These are phyloP conservation scores for Chelonia mydas DNA, from an alignment of 2,797 vertebrate species.

Conservation along the genomic window DNA sequence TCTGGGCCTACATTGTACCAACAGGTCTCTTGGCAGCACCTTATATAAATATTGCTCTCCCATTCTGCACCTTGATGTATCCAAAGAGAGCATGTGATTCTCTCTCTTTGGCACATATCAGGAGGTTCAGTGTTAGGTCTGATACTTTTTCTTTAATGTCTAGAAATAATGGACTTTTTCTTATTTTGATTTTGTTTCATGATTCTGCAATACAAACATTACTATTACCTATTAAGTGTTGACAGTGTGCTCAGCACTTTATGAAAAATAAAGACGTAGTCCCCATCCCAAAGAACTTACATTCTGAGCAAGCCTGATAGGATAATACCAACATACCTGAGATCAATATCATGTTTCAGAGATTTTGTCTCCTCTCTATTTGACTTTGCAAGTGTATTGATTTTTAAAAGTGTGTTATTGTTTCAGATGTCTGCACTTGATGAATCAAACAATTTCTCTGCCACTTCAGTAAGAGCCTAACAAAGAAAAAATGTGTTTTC, in stretches of 20 bases:
- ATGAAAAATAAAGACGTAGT: neutral
- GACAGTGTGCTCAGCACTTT: neutral
- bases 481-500: neutral
- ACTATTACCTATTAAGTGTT: neutral
- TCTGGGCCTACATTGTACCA: neutral
- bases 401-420: neutral
- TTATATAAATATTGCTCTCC: neutral
- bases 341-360: neutral
- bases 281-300: neutral
- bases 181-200: conserved; percentile 11
- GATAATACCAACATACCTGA: neutral
- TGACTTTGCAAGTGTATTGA: neutral
- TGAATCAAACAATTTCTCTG: neutral
- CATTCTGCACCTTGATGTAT: neutral
- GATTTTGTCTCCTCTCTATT: neutral
- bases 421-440: neutral
- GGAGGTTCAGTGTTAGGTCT: neutral
- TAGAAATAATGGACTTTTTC: neutral
- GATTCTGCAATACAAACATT: neutral
- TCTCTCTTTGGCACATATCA: neutral
- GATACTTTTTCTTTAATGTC: neutral
- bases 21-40: neutral
- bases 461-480: neutral
- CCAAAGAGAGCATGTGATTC: neutral
- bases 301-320: neutral